phyloP scores from a whole-genome alignment of 2,888 invertebrate species.

The Microchrysa polita region DNA sequence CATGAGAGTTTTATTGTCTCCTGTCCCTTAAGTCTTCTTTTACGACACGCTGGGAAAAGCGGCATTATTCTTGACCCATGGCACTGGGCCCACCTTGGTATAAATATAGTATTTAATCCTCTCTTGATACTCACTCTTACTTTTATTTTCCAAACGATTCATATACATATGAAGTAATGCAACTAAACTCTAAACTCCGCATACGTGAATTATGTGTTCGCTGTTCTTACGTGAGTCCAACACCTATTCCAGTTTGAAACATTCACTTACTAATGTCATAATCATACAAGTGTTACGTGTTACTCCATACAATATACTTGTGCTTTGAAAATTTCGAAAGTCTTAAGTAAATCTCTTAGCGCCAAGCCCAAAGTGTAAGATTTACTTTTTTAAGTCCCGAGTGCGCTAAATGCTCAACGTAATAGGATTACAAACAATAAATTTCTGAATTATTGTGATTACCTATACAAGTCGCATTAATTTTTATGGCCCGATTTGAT shows the following conservation, averaged over 20 bases:
- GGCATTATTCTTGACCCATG: no score
- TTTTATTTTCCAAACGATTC: no score
- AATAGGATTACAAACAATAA: constrained; percentile 32
- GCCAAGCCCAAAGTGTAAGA: constrained; percentile 22
- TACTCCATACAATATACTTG: constrained; percentile 26
- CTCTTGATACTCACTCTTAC: no score
- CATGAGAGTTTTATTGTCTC: no score
- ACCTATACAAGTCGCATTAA: no score
- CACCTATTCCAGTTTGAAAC: constrained; percentile 16
- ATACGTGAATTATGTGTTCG: not conserved
- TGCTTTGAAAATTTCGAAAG: constrained; percentile 13
- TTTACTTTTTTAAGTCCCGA: constrained; percentile 23
- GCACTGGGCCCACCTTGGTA: no score
- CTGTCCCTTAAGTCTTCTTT: no score
- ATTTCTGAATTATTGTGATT: constrained; percentile 4
- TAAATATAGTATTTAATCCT: no score
- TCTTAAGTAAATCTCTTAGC: not conserved
- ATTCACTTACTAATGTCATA: constrained; percentile 14
- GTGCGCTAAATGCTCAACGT: constrained; percentile 30
- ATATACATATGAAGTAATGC: no score
- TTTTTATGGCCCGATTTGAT: no score
- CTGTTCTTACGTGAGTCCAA: constrained; percentile 10
- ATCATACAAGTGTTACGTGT: not conserved
- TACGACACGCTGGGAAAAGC: no score
- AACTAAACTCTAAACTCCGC: no score